These are phyloP conservation scores for Sebastes schlegelii DNA, from an alignment of 2,113 vertebrate genomes.

Conservation along the genomic window DNA sequence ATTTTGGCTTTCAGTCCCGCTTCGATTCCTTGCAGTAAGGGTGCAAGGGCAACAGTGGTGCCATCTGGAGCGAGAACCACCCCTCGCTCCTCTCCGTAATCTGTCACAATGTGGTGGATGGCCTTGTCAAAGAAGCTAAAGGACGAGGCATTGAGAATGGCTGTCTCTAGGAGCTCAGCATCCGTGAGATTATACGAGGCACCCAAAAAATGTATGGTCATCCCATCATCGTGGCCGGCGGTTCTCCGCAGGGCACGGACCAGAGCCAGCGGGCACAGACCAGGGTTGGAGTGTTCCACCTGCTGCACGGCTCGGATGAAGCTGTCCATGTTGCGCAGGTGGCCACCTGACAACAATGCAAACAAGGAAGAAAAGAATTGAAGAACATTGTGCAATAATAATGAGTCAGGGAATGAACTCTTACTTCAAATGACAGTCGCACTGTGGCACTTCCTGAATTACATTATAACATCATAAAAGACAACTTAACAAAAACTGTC, in stretches of 20 bases:
- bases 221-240: constrained; percentile 54
- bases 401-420: background rate
- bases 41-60: constrained; percentile 84
- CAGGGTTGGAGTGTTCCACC: constrained; percentile 71
- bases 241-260: constrained; percentile 61
- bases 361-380: background rate
- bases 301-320: constrained; percentile 81
- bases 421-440: background rate
- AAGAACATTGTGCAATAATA: background rate
- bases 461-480: background rate
- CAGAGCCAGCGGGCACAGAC: constrained; percentile 42
- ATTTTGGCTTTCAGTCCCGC: constrained; percentile 72
- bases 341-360: constrained; percentile 61
- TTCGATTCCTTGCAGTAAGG: constrained; percentile 84
- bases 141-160: constrained; percentile 34
- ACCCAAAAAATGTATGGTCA: constrained; percentile 74
- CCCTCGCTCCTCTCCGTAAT: constrained; percentile 74
- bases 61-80: constrained; percentile 88
- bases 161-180: constrained; percentile 36
- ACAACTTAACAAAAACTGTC: background rate
- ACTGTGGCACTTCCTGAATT: background rate
- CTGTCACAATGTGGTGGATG: constrained; percentile 61
- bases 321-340: constrained; percentile 81
- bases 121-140: constrained; percentile 73
- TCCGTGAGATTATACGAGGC: constrained; percentile 53